Base-by-base conservation (phyloP, 30 jellyfish, hydroid and myxozoan genomes). In the Aurelia sp. region DNA sequence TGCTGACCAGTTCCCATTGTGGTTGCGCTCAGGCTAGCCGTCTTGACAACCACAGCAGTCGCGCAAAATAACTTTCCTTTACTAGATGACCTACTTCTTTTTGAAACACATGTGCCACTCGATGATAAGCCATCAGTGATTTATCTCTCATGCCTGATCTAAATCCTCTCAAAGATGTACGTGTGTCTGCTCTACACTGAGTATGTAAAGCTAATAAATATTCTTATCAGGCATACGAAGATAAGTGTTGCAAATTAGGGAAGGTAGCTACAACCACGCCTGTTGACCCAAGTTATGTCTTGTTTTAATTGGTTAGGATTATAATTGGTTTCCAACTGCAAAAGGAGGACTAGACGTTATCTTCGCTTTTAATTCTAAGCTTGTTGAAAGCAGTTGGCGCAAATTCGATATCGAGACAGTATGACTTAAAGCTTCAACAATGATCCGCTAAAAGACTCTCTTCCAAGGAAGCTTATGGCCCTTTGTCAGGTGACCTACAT, bases 291-390 rank as follows among this genome's bases (percentile, higher is more conserved):
- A 76, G 86, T 6, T 35, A 9, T 62, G 73, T 76, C 64, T 64
- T 44, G 55, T 7, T 44, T 44, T 44, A 44, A 44, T 44, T 44
- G 55, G 55, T 44, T 44, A 44, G 15, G 48, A 18, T 60, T 22
- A 33, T 76, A 59, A 76, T 76, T 76, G 86, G 86, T 66, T 59
- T 74, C 40, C 78, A 76, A 11, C 31, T 59, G 76, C 86, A 59
- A 61, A 76, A 44, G 55, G 16, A 74, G 86, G 23, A 78, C 86
- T 76, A 61, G 86, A 74, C 86, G 76, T 76, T 76, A 76, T 76
- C 86, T 76, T 22, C 76, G 60, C 23, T 76, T 62, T 13, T 58
- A 51, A 31, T 59, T 76, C 86, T 76, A 76, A 76, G 86, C 86
- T 76, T 76, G 77, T 76, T 76, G 63, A 61, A 60, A 23, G 40